Evolutionary conservation across 2,797 vertebrate genomes (phyloP).

Genomic region (Phaenicophaeus curvirostris): DNA sequence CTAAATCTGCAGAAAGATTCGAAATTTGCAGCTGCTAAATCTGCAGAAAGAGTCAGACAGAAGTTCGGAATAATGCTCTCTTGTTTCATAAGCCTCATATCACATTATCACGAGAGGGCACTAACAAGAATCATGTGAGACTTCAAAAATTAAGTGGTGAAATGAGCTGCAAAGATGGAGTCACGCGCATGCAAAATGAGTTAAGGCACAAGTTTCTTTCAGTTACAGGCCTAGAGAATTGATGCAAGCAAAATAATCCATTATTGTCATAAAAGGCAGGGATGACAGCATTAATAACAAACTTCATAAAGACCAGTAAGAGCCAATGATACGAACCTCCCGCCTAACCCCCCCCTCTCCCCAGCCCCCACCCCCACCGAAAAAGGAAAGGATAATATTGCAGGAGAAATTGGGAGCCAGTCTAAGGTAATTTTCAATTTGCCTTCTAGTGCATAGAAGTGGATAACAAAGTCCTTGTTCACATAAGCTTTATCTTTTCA

Average conservation of each 20-base stretch:
- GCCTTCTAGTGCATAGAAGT: neutral
- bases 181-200: fast-evolving
- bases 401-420: neutral
- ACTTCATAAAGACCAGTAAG: neutral
- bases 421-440: neutral
- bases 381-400: neutral
- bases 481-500: neutral
- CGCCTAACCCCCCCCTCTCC: no score
- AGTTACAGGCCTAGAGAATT: neutral
- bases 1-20: neutral
- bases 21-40: neutral
- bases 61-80: neutral
- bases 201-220: neutral
- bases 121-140: neutral
- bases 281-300: neutral
- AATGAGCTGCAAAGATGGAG: neutral
- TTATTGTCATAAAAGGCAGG: neutral
- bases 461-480: neutral
- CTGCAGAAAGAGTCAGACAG: neutral
- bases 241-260: neutral
- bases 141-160: neutral
- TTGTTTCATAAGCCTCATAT: neutral
- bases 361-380: no score
- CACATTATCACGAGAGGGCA: neutral
- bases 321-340: neutral